Evolutionary conservation across 1,140 invertebrate genomes (phyloP).

Genomic region (Cotesia vestalis): DNA sequence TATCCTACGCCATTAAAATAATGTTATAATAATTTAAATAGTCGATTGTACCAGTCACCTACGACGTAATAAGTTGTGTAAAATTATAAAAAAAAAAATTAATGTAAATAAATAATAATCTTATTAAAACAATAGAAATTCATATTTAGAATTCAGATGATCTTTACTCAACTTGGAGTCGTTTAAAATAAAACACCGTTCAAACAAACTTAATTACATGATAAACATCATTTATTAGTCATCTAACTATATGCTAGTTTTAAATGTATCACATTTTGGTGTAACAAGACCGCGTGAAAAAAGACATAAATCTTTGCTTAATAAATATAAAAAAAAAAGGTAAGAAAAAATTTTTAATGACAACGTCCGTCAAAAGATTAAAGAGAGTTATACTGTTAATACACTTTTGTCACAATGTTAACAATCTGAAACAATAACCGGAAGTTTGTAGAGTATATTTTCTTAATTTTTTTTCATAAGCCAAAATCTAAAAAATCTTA

Average conservation of each 20-base stretch:
- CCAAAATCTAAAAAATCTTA: constrained; percentile 19
- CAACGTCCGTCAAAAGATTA: not conserved
- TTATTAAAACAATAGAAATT: no score
- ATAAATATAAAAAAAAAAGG: constrained; percentile 21
- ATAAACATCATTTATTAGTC: constrained; percentile 1
- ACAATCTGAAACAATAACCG: constrained; percentile 33
- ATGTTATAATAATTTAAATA: constrained; percentile 9
- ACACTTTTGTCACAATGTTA: constrained; percentile 21
- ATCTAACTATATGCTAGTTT: not conserved
- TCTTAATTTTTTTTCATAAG: constrained; percentile 15
- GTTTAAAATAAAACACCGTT: no score
- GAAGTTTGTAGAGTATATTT: constrained; percentile 27
- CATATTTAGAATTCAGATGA: no score
- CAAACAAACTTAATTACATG: no score
- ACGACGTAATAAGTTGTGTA: not conserved
- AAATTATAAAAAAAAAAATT: not conserved
- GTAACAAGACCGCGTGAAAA: no score
- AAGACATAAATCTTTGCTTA: not conserved
- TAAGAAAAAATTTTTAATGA: constrained; percentile 22
- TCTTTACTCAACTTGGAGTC: no score
- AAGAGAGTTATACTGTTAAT: constrained; percentile 15
- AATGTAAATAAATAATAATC: no score
- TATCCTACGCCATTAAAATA: constrained; percentile 9
- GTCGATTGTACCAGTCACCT: constrained; percentile 1
- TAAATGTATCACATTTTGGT: not conserved